Conservation (phyloP, 2,113 vertebrate genomes). For the Callipepla californica region DNA sequence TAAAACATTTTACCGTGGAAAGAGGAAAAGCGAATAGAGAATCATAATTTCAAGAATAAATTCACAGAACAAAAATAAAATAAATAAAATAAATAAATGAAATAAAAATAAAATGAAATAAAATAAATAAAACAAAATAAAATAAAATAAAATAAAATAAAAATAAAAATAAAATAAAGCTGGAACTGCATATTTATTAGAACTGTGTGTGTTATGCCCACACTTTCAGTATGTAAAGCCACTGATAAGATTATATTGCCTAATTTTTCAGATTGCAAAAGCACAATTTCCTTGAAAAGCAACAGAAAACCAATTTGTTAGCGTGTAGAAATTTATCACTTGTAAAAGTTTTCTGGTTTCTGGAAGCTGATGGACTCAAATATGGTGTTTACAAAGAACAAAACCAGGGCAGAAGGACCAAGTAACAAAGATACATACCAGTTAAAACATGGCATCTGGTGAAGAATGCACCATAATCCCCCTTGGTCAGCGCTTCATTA, state of each 20-base stretch:
- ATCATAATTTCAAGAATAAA: background rate
- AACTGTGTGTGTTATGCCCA: background rate
- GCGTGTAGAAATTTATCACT: conserved; percentile 35
- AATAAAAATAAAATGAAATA: too few relatives aligned
- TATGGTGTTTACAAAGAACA: conserved; percentile 31
- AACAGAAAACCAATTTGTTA: conserved; percentile 3
- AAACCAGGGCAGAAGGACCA: background rate
- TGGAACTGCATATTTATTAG: background rate
- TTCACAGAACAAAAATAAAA: background rate
- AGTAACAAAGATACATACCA: background rate
- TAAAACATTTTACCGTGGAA: background rate
- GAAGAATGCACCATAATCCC: background rate
- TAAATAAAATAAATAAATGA: background rate
- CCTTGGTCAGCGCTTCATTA: background rate
- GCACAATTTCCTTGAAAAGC: background rate
- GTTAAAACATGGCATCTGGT: background rate
- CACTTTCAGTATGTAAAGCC: conserved; percentile 1
- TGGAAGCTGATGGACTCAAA: conserved; percentile 12
- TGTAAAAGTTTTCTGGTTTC: conserved; percentile 19
- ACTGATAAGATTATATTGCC: background rate
- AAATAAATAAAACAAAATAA: background rate
- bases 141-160: background rate
- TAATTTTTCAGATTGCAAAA: conserved; percentile 1
- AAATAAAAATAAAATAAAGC: too few relatives aligned
- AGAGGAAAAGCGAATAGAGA: background rate